Percentiles rank a stretch among this genome's conserved stretches.
phyloP scores from a whole-genome alignment of 2,113 vertebrate genomes.

The Trematocara stigmaticum region DNA sequence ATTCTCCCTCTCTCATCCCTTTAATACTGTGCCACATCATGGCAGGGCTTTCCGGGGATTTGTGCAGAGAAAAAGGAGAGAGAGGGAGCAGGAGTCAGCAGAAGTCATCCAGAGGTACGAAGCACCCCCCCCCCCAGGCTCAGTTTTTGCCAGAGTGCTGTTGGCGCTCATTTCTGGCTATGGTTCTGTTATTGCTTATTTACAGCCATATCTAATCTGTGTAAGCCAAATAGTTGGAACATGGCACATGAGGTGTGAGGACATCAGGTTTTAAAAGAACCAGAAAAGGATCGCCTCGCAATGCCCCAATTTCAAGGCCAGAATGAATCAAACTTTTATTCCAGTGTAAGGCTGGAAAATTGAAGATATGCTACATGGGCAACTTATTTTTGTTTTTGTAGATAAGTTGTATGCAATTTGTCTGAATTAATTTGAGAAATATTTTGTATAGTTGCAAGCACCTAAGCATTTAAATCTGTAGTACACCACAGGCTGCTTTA shows the following conservation, averaged over 20 bases:
- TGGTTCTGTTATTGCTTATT: background rate
- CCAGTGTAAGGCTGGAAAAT: background rate
- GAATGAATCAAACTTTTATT: background rate
- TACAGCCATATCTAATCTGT: constrained; percentile 31
- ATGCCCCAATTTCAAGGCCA: background rate
- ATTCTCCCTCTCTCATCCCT: constrained; percentile 43
- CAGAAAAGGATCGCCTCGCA: background rate
- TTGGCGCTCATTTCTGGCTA: background rate
- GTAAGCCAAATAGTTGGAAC: constrained; percentile 12
- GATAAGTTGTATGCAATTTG: background rate
- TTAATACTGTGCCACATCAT: constrained; percentile 73
- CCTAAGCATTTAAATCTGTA: background rate
- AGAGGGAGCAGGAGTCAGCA: constrained; percentile 82
- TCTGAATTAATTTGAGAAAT: background rate
- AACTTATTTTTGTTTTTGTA: background rate
- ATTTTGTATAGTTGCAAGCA: background rate
- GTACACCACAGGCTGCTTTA: background rate
- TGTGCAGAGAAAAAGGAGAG: constrained; percentile 88
- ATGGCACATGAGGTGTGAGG: background rate
- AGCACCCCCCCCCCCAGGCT: background rate
- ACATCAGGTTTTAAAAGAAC: background rate
- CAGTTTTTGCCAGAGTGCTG: background rate
- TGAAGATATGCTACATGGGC: background rate
- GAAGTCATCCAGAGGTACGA: constrained; percentile 87
- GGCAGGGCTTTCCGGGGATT: constrained; percentile 89